These are phyloP conservation scores for Heterodera carotae DNA, from an alignment of 1,140 invertebrate species.

Conservation along the genomic window DNA sequence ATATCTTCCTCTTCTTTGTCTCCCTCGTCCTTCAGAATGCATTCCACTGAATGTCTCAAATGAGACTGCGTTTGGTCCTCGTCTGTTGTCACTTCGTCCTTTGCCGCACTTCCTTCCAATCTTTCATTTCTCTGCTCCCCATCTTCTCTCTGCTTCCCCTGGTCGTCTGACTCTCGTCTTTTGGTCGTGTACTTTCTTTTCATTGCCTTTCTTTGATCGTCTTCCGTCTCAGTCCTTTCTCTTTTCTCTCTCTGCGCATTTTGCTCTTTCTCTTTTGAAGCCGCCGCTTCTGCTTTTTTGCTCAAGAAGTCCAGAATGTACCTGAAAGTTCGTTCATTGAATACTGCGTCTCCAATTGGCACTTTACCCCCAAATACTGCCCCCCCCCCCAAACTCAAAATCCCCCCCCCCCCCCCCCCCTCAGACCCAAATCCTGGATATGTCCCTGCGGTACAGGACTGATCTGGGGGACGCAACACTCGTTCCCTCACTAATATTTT, in stretches of 20 bases:
- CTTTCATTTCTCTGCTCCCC: background rate
- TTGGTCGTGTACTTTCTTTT: background rate
- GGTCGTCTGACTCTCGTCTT: background rate
- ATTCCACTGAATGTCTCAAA: constrained; percentile 12
- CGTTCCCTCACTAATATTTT: too few relatives aligned
- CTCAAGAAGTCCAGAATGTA: constrained; percentile 32
- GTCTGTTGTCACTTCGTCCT: background rate
- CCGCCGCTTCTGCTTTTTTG: constrained; percentile 11
- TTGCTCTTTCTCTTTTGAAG: background rate
- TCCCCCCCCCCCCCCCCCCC: too few relatives aligned
- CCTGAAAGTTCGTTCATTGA: too few relatives aligned
- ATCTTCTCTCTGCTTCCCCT: background rate
- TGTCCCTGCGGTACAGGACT: too few relatives aligned
- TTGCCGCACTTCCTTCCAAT: background rate
- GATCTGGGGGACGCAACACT: too few relatives aligned
- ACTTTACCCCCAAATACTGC: too few relatives aligned
- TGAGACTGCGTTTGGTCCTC: background rate
- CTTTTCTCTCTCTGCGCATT: background rate
- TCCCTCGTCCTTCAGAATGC: background rate
- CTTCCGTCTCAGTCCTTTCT: background rate
- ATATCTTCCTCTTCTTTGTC: background rate
- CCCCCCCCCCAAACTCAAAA: too few relatives aligned
- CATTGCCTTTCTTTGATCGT: background rate
- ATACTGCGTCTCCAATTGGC: too few relatives aligned
- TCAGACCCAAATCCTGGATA: too few relatives aligned